Conservation (phyloP, 1,140 invertebrate genomes). For the Drosophila rhopaloa region DNA sequence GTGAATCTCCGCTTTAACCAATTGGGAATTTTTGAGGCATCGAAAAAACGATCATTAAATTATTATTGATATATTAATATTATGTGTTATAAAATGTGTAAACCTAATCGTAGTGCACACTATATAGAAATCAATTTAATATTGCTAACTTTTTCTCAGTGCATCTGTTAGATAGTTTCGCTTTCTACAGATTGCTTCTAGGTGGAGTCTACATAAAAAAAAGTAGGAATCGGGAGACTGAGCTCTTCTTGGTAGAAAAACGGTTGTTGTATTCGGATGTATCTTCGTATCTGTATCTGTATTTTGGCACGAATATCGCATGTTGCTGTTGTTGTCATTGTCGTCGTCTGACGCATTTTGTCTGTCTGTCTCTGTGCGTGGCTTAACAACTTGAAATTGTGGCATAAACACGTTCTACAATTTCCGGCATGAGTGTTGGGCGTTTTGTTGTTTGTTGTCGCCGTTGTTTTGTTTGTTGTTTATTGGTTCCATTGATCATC, state of each 20-base stretch:
- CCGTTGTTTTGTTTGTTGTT: slow-evolving; percentile 49
- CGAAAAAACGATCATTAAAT: no score
- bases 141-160: background rate
- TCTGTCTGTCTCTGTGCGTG: slow-evolving; percentile 63
- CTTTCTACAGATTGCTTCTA: slow-evolving; percentile 39
- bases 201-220: slow-evolving; percentile 4
- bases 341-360: slow-evolving; percentile 42
- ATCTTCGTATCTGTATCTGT: slow-evolving; percentile 23
- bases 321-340: slow-evolving; percentile 29
- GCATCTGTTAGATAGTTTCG: slow-evolving; percentile 22
- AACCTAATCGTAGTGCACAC: no score
- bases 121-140: background rate
- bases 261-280: slow-evolving; percentile 25
- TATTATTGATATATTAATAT: no score
- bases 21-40: background rate
- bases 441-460: slow-evolving; percentile 56
- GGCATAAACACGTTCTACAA: slow-evolving; percentile 81
- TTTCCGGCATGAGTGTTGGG: slow-evolving; percentile 80
- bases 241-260: slow-evolving; percentile 15
- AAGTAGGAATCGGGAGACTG: slow-evolving; percentile 7
- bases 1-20: no score
- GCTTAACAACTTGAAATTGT: slow-evolving; percentile 82
- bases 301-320: slow-evolving; percentile 77
- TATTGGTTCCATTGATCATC: slow-evolving; percentile 78
- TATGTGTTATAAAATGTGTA: no score